phyloP scores from a whole-genome alignment of 2,797 vertebrate genomes.

The Pseudomugil gertrudae region DNA sequence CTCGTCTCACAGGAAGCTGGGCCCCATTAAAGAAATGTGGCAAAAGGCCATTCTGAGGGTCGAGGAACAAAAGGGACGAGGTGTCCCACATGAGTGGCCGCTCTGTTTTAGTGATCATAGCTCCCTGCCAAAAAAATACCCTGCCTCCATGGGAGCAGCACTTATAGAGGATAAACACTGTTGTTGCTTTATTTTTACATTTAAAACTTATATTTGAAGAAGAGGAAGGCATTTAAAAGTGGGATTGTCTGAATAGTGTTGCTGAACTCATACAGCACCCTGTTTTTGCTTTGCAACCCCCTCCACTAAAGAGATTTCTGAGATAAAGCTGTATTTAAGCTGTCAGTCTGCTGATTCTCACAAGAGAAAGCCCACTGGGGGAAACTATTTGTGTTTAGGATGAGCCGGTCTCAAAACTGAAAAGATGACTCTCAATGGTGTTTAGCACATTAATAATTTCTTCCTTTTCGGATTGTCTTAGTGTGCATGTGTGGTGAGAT shows the following conservation, averaged over 20 bases:
- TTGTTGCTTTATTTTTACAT: not conserved
- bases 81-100: conserved; percentile 36
- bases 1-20: conserved; percentile 61
- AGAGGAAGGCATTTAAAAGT: not conserved
- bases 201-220: not conserved
- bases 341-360: conserved; percentile 54
- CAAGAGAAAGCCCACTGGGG: conserved; percentile 23
- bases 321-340: conserved; percentile 40
- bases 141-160: conserved; percentile 4
- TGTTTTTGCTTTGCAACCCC: conserved; percentile 29
- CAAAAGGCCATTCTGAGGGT: conserved; percentile 43
- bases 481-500: too few species aligned
- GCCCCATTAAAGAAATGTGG: conserved; percentile 65
- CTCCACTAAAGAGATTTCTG: conserved; percentile 33
- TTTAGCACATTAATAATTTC: not conserved
- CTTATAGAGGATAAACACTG: not conserved
- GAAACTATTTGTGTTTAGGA: conserved; percentile 56
- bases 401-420: conserved; percentile 24
- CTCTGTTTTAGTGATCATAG: conserved; percentile 31
- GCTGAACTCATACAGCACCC: not conserved
- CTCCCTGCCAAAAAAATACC: conserved; percentile 5
- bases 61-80: conserved; percentile 55
- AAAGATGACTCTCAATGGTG: not conserved
- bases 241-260: not conserved
- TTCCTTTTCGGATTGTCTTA: not conserved